These are phyloP conservation scores for Hypotaenidia philippensis DNA, from an alignment of 2,797 vertebrate species.

Conservation along the genomic window DNA sequence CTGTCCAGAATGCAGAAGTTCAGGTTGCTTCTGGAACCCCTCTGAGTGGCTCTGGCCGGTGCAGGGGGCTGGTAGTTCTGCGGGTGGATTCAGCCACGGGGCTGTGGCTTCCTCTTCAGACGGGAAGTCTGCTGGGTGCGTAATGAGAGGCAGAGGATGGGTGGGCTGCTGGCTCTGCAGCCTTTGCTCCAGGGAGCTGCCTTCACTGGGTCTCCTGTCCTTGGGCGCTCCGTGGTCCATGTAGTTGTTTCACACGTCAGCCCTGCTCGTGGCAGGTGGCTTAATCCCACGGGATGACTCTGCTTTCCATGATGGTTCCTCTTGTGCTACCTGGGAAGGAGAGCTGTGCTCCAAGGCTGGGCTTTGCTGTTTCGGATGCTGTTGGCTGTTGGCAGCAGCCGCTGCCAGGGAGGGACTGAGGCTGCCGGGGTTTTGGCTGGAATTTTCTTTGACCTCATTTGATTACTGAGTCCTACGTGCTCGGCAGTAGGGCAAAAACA, in stretches of 20 bases:
- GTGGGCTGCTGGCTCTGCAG: background rate
- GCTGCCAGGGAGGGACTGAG: background rate
- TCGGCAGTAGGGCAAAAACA: background rate
- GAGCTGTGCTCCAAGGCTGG: accelerated
- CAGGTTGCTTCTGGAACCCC: background rate
- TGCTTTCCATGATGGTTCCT: background rate
- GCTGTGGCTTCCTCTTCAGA: background rate
- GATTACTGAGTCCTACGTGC: background rate
- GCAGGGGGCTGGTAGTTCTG: background rate
- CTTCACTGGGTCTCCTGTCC: background rate
- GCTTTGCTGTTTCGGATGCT: background rate
- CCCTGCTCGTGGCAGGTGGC: accelerated
- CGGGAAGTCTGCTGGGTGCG: accelerated
- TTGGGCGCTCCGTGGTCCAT: accelerated
- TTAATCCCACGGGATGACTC: background rate
- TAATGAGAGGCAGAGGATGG: background rate
- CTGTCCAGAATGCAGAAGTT: conserved; percentile 44
- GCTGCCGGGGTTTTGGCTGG: background rate
- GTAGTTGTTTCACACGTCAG: background rate
- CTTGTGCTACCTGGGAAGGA: background rate
- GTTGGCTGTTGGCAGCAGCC: background rate
- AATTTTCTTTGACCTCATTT: conserved; percentile 47
- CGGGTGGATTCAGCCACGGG: background rate
- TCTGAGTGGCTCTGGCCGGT: accelerated
- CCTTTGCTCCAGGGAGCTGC: accelerated